Evolutionary conservation across 2,113 vertebrate species (phyloP), one percentile per base, ranked within the genome.

Genomic region (Poecilia latipinna): DNA sequence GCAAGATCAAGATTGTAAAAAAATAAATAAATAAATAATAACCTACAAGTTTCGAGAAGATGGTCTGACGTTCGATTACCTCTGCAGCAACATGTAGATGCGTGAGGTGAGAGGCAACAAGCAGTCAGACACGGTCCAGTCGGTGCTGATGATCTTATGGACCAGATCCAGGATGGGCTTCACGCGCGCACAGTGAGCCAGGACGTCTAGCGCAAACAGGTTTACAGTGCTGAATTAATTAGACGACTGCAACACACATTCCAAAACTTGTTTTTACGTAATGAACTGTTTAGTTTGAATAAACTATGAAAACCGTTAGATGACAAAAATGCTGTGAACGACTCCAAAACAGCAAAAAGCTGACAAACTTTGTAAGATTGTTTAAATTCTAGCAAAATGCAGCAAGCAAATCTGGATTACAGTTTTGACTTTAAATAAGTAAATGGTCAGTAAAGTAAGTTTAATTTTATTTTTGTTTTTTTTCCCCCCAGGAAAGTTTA

Each of bases 71-170:
- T 13, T 28, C 7, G 39, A 78, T 90, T 82, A 98, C 98, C 98
- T 96, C 93, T 99, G 98, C 74, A 99, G 91, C 73, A 99, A 88
- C 97, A 99, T 97, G 92, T 99, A 99, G 90, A 99, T 97, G 13
- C 98, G 97, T 1, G 98, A 99, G 0, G 98, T 99, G 84, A 99
- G 97, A 0, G 98, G 98, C 86, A 99, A 84, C 39, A 99, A 95
- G 73, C 96, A 98, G 77, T 99, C 98, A 0, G 98, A 97, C 85
- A 99, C 95, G 0, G 97, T 98, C 82, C 97, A 95, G 79, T 99
- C 98, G 0, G 96, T 97, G 86, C 96, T 98, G 83, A 99, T 97
- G 79, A 98, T 95, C 91, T 98, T 98, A 83, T 98, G 96, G 70
- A 99, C 96, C 77, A 99, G 94, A 76, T 99, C 97, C 76, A 99